These are phyloP conservation scores for Anarrhichthys ocellatus DNA, from an alignment of 2,113 vertebrate genomes.

Conservation along the genomic window DNA sequence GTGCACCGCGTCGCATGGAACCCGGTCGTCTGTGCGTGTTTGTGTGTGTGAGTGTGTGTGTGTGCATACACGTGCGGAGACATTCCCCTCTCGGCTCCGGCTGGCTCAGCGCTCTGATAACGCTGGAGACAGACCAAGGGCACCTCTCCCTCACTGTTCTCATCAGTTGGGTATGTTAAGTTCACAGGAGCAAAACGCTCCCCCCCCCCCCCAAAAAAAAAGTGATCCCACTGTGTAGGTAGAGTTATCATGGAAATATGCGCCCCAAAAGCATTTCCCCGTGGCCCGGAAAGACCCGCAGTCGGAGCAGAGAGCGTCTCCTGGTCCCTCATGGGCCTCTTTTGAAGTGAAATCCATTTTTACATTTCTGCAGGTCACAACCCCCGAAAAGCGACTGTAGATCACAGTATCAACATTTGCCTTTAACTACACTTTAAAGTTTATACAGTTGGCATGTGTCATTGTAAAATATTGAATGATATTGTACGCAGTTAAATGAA, in stretches of 20 bases:
- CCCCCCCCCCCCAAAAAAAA: background rate
- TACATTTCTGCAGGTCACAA: conserved; percentile 38
- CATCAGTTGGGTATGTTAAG: conserved; percentile 42
- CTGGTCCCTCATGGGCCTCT: conserved; percentile 40
- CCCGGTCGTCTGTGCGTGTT: conserved; percentile 7
- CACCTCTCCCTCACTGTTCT: conserved; percentile 53
- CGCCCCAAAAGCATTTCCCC: conserved; percentile 30
- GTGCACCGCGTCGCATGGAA: background rate
- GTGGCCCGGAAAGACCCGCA: conserved; percentile 21
- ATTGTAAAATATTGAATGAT: conserved; percentile 21
- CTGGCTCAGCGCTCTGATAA: conserved; percentile 62
- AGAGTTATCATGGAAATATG: conserved; percentile 39
- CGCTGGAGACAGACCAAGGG: conserved; percentile 61
- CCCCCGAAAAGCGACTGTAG: conserved; percentile 12
- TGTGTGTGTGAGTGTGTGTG: conserved; percentile 13
- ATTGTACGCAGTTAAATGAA: background rate
- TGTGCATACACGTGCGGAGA: background rate
- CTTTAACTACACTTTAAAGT: conserved; percentile 44
- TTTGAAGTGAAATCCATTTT: conserved; percentile 60
- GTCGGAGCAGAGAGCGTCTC: conserved; percentile 19
- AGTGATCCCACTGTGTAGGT: conserved; percentile 17
- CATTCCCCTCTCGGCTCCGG: conserved; percentile 6
- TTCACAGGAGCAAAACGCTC: conserved; percentile 37
- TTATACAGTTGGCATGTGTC: conserved; percentile 1
- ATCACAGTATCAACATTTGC: conserved; percentile 30